Percentiles rank a stretch among this genome's conserved stretches.
Evolutionary conservation across 2,113 vertebrate genomes (phyloP).

Genomic region (Platichthys flesus): DNA sequence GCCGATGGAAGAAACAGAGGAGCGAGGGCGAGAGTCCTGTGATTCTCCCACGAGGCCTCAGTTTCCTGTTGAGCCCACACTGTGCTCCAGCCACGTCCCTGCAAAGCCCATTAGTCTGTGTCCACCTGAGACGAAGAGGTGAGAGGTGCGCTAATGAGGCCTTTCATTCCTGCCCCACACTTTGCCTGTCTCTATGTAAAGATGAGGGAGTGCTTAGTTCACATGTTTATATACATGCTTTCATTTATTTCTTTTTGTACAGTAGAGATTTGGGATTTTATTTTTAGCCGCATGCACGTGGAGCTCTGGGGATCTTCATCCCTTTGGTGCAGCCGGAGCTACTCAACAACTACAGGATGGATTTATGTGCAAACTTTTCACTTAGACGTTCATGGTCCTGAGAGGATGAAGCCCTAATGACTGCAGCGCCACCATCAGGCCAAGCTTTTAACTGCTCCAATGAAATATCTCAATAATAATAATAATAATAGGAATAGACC

Average conservation of each 20-base stretch:
- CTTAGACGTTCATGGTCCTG: too few species aligned
- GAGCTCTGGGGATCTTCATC: neutral
- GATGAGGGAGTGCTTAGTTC: neutral
- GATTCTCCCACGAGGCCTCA: conserved; percentile 34
- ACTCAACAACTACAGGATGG: neutral
- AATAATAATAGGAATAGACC: too few species aligned
- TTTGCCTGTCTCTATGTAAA: conserved; percentile 2
- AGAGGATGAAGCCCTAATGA: neutral
- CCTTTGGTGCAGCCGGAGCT: neutral
- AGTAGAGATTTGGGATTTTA: neutral
- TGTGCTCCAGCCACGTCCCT: conserved; percentile 40
- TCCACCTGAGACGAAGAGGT: conserved; percentile 55
- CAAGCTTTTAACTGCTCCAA: neutral
- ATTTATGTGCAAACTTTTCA: neutral
- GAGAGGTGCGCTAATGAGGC: conserved; percentile 53
- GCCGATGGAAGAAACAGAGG: conserved; percentile 48
- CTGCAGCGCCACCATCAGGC: neutral
- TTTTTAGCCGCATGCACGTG: neutral
- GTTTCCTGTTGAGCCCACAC: conserved; percentile 47
- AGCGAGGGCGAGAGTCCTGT: conserved; percentile 36
- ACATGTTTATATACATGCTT: conserved; percentile 21
- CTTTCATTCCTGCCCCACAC: conserved; percentile 56
- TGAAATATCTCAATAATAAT: too few species aligned
- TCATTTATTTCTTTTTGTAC: neutral
- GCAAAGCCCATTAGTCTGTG: conserved; percentile 56